A percentile compares a stretch with the other conserved stretches of the same genome.
phyloP scores from a whole-genome alignment of 2,113 vertebrate species.

The Salvelinus alpinus region DNA sequence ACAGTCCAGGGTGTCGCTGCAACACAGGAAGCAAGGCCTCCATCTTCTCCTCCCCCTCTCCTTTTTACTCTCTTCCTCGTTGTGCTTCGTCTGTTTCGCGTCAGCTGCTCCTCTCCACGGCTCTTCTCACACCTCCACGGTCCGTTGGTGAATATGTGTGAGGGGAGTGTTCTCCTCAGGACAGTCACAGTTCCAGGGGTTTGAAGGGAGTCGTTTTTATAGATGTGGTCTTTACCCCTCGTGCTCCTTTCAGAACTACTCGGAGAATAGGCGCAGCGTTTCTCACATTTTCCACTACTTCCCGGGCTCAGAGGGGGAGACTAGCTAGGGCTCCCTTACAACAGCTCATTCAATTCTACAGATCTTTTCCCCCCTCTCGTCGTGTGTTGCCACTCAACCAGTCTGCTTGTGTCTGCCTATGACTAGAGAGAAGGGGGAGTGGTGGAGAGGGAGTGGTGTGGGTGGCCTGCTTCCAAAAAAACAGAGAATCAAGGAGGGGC shows the following conservation, averaged over 20 bases:
- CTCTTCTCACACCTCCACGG: not conserved
- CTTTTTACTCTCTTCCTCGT: not conserved
- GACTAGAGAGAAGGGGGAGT: conserved; percentile 17
- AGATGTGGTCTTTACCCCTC: too few relatives aligned
- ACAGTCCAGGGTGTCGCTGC: conserved; percentile 71
- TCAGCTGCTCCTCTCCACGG: conserved; percentile 13
- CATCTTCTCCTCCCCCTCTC: conserved; percentile 42
- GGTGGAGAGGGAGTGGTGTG: conserved; percentile 35
- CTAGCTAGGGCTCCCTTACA: conserved; percentile 16
- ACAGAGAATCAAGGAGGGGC: conserved; percentile 49
- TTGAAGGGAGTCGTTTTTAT: not conserved
- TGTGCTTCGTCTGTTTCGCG: not conserved
- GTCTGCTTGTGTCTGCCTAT: conserved; percentile 23
- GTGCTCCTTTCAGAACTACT: not conserved
- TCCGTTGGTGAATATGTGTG: conserved; percentile 18
- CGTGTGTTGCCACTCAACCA: conserved; percentile 30
- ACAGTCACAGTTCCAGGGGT: not conserved
- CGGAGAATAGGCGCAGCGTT: not conserved
- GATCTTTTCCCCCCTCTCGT: conserved; percentile 10
- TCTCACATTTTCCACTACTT: conserved; percentile 21
- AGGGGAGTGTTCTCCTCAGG: conserved; percentile 12
- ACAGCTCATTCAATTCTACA: conserved; percentile 27
- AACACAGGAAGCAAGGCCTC: conserved; percentile 58
- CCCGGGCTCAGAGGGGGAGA: not conserved
- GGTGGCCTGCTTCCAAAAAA: conserved; percentile 33